Conservation (phyloP, 1,140 invertebrate genomes). For the Arion vulgaris region DNA sequence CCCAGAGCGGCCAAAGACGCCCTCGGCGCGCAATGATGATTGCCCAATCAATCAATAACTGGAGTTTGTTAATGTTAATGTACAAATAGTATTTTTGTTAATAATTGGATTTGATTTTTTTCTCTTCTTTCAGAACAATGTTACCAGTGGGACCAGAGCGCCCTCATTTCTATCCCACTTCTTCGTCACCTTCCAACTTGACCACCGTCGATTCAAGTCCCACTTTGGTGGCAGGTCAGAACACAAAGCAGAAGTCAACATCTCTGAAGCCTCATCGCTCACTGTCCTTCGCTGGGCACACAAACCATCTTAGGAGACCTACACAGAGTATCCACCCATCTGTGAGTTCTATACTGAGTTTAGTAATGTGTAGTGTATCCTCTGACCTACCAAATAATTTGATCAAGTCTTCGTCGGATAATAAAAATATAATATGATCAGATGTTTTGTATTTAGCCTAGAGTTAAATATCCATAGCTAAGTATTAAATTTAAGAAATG, state of each 20-base stretch:
- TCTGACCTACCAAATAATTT: no score
- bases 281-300: slow-evolving; percentile 39
- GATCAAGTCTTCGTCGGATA: no score
- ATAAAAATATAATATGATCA: no score
- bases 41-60: no score
- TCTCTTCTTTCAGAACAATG: slow-evolving; percentile 26
- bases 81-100: no score
- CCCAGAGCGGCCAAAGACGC: no score
- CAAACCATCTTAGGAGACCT: slow-evolving; percentile 24
- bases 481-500: no score
- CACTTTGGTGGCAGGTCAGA: neutral
- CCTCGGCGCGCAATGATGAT: no score
- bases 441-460: no score
- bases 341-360: slow-evolving; percentile 8
- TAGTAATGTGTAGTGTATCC: no score
- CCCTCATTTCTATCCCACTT: neutral
- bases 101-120: neutral
- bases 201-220: neutral
- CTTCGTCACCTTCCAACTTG: neutral
- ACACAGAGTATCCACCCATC: slow-evolving; percentile 6
- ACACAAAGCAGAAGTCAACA: neutral
- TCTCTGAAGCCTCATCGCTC: slow-evolving; percentile 39
- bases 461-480: no score
- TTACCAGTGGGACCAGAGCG: slow-evolving; percentile 32
- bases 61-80: no score